Evolutionary conservation across 2,113 vertebrate species (phyloP).

Genomic region (Falcunculus frontatus): DNA sequence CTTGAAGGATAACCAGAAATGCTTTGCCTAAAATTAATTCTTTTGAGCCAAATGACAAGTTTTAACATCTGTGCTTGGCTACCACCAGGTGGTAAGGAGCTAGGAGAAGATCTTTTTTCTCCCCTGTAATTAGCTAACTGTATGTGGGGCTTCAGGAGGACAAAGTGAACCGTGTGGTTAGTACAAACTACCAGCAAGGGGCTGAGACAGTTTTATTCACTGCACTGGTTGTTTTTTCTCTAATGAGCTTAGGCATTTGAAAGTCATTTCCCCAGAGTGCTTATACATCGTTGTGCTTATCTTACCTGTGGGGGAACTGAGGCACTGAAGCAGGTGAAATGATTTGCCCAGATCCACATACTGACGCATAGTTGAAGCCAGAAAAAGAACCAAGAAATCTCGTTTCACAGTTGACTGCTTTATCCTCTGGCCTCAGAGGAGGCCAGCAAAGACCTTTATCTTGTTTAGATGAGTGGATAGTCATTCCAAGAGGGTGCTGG

Average conservation of each 20-base stretch:
- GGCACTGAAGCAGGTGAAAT: conserved; percentile 36
- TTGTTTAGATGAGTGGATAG: conserved; percentile 46
- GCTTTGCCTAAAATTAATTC: background rate
- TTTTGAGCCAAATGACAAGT: background rate
- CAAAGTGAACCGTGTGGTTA: background rate
- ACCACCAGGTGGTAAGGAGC: background rate
- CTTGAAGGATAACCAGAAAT: background rate
- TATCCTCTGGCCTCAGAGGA: conserved; percentile 29
- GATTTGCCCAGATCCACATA: background rate
- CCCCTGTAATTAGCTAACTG: background rate
- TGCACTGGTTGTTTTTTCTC: background rate
- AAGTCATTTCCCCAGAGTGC: conserved; percentile 17
- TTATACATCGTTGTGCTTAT: conserved; percentile 13
- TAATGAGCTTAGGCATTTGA: conserved; percentile 18
- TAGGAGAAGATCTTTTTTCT: background rate
- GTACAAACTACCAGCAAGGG: background rate
- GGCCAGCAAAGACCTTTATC: conserved; percentile 33
- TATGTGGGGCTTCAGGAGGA: background rate
- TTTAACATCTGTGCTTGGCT: background rate
- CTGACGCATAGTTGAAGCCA: background rate
- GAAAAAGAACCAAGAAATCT: conserved; percentile 40
- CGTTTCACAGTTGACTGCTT: conserved; percentile 42
- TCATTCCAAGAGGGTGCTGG: background rate
- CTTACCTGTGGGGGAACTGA: conserved; percentile 38
- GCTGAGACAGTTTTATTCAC: background rate